These are phyloP conservation scores for Morphnarchus princeps DNA, from an alignment of 2,113 vertebrate genomes.

Conservation along the genomic window DNA sequence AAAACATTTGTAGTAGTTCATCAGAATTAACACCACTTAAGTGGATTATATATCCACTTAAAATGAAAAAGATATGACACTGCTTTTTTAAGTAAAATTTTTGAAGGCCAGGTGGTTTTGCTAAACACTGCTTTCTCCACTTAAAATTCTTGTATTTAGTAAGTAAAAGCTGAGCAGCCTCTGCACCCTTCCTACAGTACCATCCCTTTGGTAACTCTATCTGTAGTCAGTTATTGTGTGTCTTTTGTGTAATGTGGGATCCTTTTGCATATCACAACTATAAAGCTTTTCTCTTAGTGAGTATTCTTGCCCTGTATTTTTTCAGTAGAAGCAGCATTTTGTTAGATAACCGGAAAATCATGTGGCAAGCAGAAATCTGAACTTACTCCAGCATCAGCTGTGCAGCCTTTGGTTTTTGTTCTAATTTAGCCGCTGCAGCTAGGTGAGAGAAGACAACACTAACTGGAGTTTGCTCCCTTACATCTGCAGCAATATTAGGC, in stretches of 20 bases:
- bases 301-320: neutral
- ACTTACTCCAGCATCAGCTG: neutral
- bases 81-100: neutral
- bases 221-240: neutral
- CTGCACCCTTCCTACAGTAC: neutral
- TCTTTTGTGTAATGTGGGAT: neutral
- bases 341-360: neutral
- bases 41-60: neutral
- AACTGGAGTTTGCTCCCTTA: neutral
- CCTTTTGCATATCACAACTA: neutral
- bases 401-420: neutral
- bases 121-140: neutral
- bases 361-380: neutral
- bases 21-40: neutral
- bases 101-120: neutral
- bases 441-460: neutral
- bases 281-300: neutral
- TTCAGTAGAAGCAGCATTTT: neutral
- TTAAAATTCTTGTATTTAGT: neutral
- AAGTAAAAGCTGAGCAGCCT: neutral
- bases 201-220: neutral
- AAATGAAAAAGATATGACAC: neutral
- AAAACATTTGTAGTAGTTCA: neutral
- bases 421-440: fast-evolving
- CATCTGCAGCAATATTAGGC: neutral